A percentile compares a stretch with the other conserved stretches of the same genome.
Conservation (phyloP, 2,888 invertebrate genomes). For the Acrobeloides nanus region DNA sequence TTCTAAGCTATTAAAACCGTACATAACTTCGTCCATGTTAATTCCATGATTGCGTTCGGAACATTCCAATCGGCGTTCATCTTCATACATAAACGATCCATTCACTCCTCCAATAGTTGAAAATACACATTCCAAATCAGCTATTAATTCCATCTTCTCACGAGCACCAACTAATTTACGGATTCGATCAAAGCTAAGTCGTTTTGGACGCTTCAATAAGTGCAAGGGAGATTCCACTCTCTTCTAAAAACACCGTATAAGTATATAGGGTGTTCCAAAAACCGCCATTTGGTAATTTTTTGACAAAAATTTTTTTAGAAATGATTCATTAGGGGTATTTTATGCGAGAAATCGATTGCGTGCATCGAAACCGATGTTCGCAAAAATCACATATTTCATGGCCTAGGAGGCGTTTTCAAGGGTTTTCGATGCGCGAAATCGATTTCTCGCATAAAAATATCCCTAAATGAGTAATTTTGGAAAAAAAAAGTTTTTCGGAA, state of each 20-base stretch:
- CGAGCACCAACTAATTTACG: slow-evolving; percentile 17
- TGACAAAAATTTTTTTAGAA: too few relatives aligned
- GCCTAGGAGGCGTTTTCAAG: too few relatives aligned
- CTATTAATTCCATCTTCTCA: slow-evolving; percentile 54
- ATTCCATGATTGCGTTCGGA: slow-evolving; percentile 70
- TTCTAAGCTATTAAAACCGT: slow-evolving; percentile 64
- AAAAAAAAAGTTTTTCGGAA: too few relatives aligned
- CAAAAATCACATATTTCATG: too few relatives aligned
- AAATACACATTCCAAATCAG: slow-evolving; percentile 75
- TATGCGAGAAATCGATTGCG: too few relatives aligned
- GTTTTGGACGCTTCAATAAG: slow-evolving; percentile 20
- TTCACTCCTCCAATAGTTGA: slow-evolving; percentile 78
- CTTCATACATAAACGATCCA: slow-evolving; percentile 68
- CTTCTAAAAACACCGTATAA: too few relatives aligned
- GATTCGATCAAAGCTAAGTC: slow-evolving; percentile 11
- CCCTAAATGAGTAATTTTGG: too few relatives aligned
- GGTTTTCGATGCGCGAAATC: too few relatives aligned
- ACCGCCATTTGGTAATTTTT: too few relatives aligned
- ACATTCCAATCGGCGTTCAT: slow-evolving; percentile 26
- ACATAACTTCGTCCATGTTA: slow-evolving; percentile 61
- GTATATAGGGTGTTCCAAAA: too few relatives aligned
- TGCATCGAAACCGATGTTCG: too few relatives aligned
- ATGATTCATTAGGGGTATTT: too few relatives aligned
- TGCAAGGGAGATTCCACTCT: slow-evolving; percentile 8
- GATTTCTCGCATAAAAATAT: background rate